Conservation (phyloP, 2,888 invertebrate species). For the Machimus atricapillus region DNA sequence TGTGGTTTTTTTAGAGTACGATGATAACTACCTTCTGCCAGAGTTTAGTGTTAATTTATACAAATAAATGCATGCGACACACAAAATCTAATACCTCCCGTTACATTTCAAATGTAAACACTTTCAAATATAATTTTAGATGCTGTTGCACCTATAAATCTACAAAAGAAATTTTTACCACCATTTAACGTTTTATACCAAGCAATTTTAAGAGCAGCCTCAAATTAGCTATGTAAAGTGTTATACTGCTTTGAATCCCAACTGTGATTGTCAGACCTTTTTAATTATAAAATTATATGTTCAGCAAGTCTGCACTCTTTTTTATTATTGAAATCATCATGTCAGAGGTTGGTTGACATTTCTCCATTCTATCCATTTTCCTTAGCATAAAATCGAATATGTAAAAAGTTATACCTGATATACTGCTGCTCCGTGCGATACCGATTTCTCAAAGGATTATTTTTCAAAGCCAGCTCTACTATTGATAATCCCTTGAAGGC, state of each 20-base stretch:
- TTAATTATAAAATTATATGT: neutral
- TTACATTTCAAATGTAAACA: neutral
- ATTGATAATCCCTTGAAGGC: conserved; percentile 74
- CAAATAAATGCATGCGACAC: neutral
- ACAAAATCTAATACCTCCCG: neutral
- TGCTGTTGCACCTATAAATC: neutral
- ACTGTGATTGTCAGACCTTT: neutral
- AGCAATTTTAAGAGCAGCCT: neutral
- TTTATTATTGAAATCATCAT: neutral
- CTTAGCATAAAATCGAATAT: conserved; percentile 9
- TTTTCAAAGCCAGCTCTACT: conserved; percentile 73
- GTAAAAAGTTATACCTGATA: conserved; percentile 75
- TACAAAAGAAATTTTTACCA: neutral
- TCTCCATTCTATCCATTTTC: conserved; percentile 6
- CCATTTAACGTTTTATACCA: neutral
- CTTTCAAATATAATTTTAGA: neutral
- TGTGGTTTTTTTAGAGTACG: neutral
- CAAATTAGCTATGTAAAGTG: neutral
- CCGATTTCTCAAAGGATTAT: conserved; percentile 81
- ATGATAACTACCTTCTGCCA: neutral
- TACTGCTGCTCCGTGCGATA: conserved; percentile 79
- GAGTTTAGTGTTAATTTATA: neutral
- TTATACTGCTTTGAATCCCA: neutral
- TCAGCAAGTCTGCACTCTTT: neutral
- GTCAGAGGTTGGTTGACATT: neutral